Evolutionary conservation across 2,113 vertebrate species (phyloP), one percentile per base, ranked within the genome.

Genomic region (Bagarius yarrelli): DNA sequence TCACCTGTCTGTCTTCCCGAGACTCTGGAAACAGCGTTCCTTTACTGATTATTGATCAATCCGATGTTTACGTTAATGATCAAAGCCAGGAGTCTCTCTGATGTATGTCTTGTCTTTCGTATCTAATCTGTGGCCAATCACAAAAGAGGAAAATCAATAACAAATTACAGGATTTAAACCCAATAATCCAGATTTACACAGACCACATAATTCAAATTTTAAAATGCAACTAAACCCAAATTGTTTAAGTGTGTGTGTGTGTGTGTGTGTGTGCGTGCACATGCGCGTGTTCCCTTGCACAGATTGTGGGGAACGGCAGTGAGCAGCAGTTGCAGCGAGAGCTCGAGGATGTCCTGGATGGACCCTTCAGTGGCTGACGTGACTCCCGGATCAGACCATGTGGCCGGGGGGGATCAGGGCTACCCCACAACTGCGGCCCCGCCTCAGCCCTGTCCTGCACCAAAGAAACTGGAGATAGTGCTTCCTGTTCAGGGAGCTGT

Each of bases 221-320:
- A 13, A 21, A 55, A 13, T 55, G 15, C 78, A 21, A n/a, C 2
- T 6, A 11, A 15, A 15, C 52, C 21, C 18, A 4, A 76, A 67
- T 57, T 75, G 36, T n/a, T 23, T 27, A n/a, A n/a, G 56, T 59
- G 67, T 47, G 44, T 50, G 36, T 50, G 6, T 67, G 15, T 36
- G 13, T 5, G 59, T 32, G 59, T 16, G 59, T 60, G 25, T 27
- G 57, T 60, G n/a, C 8, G 21, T 57, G 76, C 77, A 36, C 84
- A 70, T 60, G 56, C 69, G 50, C 81, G 53, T 66, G 56, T 61
- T n/a, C 82, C 63, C 85, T 69, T 63, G 25, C 80, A 70, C 85
- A 99, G 97, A 99, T 99, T 82, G 94, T 98, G 90, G 97, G 98
- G 76, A 98, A 99, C 95, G 98, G 98, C 86, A 99, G 97, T 79